Evolutionary conservation across 2,113 vertebrate genomes (phyloP), one percentile per base, ranked within the genome.

Genomic region (Panthera tigris): DNA sequence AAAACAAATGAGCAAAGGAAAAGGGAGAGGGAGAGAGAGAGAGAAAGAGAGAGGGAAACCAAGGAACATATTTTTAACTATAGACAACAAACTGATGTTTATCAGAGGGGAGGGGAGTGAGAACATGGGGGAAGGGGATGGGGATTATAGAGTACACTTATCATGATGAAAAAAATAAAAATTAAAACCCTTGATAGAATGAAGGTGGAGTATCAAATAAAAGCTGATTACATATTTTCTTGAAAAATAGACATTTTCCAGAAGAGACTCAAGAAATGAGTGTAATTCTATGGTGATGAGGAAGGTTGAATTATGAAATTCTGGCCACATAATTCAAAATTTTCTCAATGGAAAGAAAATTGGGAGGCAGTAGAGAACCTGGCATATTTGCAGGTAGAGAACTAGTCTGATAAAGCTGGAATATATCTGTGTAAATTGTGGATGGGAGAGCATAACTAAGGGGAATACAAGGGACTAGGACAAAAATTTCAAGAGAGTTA

Each of bases 401-500:
- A 61, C 13, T 13, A 94, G 7, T 74, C 23, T 91, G 21, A 39
- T 81, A 88, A 90, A n/a, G 2, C 8, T 61, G 29, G 65, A 71
- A 33, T 23, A 61, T 18, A 45, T n/a, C 50, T 76, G 11, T 25
- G 4, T 84, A 84, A 66, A 69, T 55, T 71, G 57, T 94, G 39
- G 45, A 65, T 92, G 73, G 89, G 18, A 85, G 14, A 91, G 50
- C 7, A 31, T 41, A 91, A 81, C 63, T 85, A 85, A 95, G 63
- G 50, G 81, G 31, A 82, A 91, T 36, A 63, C 1, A 88, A 91
- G 48, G 61, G 9, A 97, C 69, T 71, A 61, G 50, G 15, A 76
- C 33, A 82, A 92, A 39, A 91, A 91, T 96, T 95, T 94, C 33
- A 85, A 85, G 65, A 87, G 73, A 66, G 45, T 91, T 94, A 80